phyloP scores from a whole-genome alignment of 2,888 invertebrate genomes.

The Tetanocera ferruginea region DNA sequence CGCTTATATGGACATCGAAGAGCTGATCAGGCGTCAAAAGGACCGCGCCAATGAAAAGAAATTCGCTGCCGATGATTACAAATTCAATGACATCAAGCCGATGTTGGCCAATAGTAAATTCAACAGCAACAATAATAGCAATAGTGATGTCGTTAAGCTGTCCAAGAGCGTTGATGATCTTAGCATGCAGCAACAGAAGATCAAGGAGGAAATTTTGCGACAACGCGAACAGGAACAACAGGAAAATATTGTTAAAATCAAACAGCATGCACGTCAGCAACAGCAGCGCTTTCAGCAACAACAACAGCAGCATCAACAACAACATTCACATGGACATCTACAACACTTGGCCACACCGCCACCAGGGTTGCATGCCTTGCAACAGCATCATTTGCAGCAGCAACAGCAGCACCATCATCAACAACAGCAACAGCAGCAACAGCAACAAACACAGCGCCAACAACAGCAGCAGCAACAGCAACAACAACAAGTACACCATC shows the following conservation, averaged over 20 bases:
- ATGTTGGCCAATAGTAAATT: constrained; percentile 62
- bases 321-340: constrained; percentile 50
- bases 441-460: constrained; percentile 51
- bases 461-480: constrained; percentile 55
- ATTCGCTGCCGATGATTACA: constrained; percentile 59
- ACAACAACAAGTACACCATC: constrained; percentile 56
- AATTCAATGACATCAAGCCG: constrained; percentile 62
- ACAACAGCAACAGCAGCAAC: constrained; percentile 51
- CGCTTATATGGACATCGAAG: constrained; percentile 69
- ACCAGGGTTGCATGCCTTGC: constrained; percentile 48
- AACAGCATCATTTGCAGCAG: constrained; percentile 50
- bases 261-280: constrained; percentile 63
- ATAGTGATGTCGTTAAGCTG: constrained; percentile 60
- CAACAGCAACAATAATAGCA: constrained; percentile 58
- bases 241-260: constrained; percentile 65
- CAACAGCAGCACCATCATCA: constrained; percentile 49
- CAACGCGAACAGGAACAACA: constrained; percentile 65
- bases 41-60: constrained; percentile 61
- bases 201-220: constrained; percentile 62
- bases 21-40: constrained; percentile 66
- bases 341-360: constrained; percentile 47
- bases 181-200: constrained; percentile 62
- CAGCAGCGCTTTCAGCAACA: constrained; percentile 62
- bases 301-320: constrained; percentile 56
- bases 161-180: constrained; percentile 65